Conservation (phyloP, 2,888 invertebrate genomes). For the Tigriopus californicus region DNA sequence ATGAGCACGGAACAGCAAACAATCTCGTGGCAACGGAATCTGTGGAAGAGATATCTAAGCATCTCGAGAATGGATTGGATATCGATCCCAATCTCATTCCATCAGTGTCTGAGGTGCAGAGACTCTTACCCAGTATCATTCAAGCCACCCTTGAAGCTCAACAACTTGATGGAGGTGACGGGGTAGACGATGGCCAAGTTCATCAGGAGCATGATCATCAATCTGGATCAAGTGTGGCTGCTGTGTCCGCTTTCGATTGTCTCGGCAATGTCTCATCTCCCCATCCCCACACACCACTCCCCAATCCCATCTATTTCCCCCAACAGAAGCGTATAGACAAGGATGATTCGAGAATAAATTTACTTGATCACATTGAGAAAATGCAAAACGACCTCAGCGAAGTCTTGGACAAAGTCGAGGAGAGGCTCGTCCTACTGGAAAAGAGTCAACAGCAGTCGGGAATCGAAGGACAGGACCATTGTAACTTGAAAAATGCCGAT, state of each 20-base stretch:
- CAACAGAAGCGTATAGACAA: constrained; percentile 13
- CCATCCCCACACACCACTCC: background rate
- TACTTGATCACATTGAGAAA: constrained; percentile 13
- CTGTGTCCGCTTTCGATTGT: background rate
- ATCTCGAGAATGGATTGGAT: too few species aligned
- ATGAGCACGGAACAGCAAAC: too few species aligned
- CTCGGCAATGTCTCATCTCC: background rate
- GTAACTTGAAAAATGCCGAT: too few species aligned
- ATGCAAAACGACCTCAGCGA: background rate
- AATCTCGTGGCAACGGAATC: too few species aligned
- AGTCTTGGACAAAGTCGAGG: too few species aligned
- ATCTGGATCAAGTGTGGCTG: background rate
- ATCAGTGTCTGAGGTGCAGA: constrained; percentile 5
- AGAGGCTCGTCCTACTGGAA: too few species aligned
- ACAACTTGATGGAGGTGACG: background rate
- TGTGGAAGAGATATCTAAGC: too few species aligned
- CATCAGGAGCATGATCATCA: background rate
- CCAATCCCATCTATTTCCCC: constrained; percentile 4
- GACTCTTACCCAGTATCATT: constrained; percentile 11
- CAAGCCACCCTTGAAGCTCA: background rate
- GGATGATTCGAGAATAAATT: constrained; percentile 8
- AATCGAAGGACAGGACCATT: too few species aligned
- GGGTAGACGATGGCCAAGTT: background rate
- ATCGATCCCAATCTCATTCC: constrained; percentile 11
- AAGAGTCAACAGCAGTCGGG: too few species aligned